A percentile compares a stretch with the other conserved stretches of the same genome.
phyloP scores from a whole-genome alignment of 2,888 invertebrate species.

The Neoitamus cyanurus region DNA sequence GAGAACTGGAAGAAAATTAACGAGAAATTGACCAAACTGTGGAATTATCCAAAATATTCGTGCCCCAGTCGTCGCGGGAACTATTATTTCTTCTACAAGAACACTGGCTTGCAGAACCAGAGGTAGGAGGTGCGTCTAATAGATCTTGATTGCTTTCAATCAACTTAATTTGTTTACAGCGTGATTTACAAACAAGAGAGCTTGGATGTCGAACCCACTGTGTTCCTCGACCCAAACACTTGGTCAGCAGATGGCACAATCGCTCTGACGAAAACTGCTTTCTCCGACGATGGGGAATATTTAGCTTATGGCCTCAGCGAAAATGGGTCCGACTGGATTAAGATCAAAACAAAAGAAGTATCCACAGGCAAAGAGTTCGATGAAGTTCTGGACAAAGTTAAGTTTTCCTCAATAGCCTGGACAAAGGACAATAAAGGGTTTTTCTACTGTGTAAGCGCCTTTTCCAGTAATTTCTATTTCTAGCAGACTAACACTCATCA shows the following conservation, averaged over 20 bases:
- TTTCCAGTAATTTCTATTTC: background rate
- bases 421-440: constrained; percentile 94
- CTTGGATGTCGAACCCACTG: constrained; percentile 78
- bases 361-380: constrained; percentile 82
- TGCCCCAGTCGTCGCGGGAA: constrained; percentile 84
- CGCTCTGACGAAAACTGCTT: constrained; percentile 78
- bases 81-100: constrained; percentile 89
- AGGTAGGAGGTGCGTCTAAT: constrained; percentile 69
- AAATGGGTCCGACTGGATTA: constrained; percentile 97
- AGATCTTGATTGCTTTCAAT: background rate
- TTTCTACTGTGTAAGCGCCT: constrained; percentile 84
- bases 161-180: constrained; percentile 68
- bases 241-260: constrained; percentile 92
- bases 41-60: constrained; percentile 97
- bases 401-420: constrained; percentile 93
- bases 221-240: constrained; percentile 95
- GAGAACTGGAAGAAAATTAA: constrained; percentile 79
- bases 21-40: constrained; percentile 84
- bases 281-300: constrained; percentile 89
- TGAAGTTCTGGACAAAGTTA: constrained; percentile 91
- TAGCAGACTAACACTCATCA: background rate
- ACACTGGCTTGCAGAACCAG: constrained; percentile 97
- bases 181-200: constrained; percentile 90
- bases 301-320: constrained; percentile 92
- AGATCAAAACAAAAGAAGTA: constrained; percentile 84